A percentile compares a stretch with the other conserved stretches of the same genome.
phyloP scores from a whole-genome alignment of 2,797 vertebrate genomes.

The Sus cebifrons region DNA sequence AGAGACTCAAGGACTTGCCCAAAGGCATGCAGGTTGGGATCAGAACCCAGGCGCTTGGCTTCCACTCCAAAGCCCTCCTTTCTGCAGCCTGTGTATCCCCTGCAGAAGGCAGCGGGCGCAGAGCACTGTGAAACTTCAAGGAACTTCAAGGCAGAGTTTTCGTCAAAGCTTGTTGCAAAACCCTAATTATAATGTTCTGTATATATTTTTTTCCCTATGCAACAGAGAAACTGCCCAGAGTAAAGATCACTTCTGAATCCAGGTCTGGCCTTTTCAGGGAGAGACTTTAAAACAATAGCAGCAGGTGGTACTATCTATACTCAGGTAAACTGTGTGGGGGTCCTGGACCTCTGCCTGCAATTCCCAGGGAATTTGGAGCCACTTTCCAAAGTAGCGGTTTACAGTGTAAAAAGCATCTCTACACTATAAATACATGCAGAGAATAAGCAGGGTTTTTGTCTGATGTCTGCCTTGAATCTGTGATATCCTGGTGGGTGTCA shows the following conservation, averaged over 20 bases:
- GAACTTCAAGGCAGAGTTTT: neutral
- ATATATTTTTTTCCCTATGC: neutral
- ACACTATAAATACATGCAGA: neutral
- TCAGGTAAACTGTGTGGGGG: neutral
- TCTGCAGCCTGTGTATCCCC: accelerated
- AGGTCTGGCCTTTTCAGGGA: neutral
- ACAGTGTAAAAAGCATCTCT: neutral
- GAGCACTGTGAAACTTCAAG: too few species aligned
- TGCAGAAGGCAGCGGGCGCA: neutral
- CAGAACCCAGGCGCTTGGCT: accelerated
- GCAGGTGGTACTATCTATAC: accelerated
- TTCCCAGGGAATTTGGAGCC: too few species aligned
- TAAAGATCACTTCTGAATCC: neutral
- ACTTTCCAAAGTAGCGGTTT: neutral
- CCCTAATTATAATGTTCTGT: neutral
- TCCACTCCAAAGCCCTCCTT: accelerated
- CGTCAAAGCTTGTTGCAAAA: neutral
- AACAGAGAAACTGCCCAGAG: neutral
- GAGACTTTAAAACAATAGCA: too few species aligned
- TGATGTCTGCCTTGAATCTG: neutral
- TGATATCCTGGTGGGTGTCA: neutral
- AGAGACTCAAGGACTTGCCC: neutral
- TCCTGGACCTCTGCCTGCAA: neutral
- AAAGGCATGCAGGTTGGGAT: neutral
- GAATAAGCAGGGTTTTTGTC: neutral